A percentile compares a stretch with the other conserved stretches of the same genome.
Evolutionary conservation across 2,113 vertebrate genomes (phyloP).

Genomic region (Cinclus mexicanus): DNA sequence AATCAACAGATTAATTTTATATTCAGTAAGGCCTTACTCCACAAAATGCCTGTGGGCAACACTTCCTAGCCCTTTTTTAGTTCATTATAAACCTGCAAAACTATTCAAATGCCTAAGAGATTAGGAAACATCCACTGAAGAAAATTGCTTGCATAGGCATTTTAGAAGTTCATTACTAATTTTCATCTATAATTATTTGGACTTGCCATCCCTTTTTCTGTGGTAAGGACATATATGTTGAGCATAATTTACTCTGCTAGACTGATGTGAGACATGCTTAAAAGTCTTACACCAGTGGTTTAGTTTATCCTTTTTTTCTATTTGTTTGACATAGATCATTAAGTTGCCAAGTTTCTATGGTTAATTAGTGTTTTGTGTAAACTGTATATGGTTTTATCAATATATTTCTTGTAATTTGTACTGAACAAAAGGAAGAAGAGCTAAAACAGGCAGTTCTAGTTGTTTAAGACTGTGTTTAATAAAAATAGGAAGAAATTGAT

Average conservation of each 20-base stretch:
- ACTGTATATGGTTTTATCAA: neutral
- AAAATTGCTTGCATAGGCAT: neutral
- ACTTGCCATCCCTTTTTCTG: neutral
- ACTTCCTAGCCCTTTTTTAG: neutral
- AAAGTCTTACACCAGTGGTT: neutral
- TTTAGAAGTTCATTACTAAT: neutral
- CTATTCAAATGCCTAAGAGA: neutral
- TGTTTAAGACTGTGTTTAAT: neutral
- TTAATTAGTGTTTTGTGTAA: slow-evolving; percentile 37
- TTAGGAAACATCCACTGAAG: neutral
- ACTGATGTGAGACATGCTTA: neutral
- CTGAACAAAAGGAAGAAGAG: neutral
- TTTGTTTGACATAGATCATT: neutral
- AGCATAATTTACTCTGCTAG: neutral
- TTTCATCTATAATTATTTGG: neutral
- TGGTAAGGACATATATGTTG: neutral
- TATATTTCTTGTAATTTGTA: slow-evolving; percentile 8
- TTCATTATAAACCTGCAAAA: neutral
- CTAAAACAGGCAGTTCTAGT: neutral
- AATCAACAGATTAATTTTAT: neutral
- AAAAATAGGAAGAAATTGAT: neutral
- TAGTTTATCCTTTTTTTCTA: neutral
- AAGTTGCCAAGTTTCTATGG: neutral
- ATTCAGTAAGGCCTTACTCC: neutral
- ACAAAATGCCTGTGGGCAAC: neutral